Evolutionary conservation across 2,888 invertebrate species (phyloP), one percentile per base, ranked within the genome.

Genomic region (Tinea trinotella): DNA sequence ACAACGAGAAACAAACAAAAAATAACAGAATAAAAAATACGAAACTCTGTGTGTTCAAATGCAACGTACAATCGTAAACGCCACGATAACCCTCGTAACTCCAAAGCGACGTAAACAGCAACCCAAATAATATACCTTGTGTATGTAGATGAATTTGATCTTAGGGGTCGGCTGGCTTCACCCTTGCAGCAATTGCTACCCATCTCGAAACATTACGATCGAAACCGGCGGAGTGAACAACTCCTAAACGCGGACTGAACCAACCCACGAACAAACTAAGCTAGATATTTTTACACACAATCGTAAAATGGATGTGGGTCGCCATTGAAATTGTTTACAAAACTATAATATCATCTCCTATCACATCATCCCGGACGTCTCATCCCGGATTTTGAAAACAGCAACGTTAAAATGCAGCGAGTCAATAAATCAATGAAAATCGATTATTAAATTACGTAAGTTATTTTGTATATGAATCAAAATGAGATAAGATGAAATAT

Each of bases 101-200:
- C 80, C 67, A 50, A 50, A 6, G 22, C 46, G 18, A 46, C 9
- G 46, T 6, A 10, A 19, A 46, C 15, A 10, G 46, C 46, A 18
- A 46, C 15, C 46, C 46, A 46, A 50, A 20, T 15, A n/a, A 50
- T n/a, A n/a, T 84, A 87, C 86, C 86, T 86, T 17, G 68, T 76
- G 78, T 86, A 87, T 62, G 78, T 80, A 54, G 87, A 87, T 54
- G 87, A 83, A 63, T 71, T 71, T 59, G 84, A 75, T 64, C 79
- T 74, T 65, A 80, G 64, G 55, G 82, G 78, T 61, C 77, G 71
- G 62, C 75, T 75, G 61, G 86, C 80, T 69, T 87, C 87, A 68
- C 87, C 87, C 69, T 88, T 88, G 74, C 88, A 88, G 76, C 88
- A 88, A 70, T 87, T 88, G 74, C 87, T 88, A 68, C 88, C 88